These are phyloP conservation scores for Drosophila paracracens DNA, from an alignment of 2,888 invertebrate species.

Conservation along the genomic window DNA sequence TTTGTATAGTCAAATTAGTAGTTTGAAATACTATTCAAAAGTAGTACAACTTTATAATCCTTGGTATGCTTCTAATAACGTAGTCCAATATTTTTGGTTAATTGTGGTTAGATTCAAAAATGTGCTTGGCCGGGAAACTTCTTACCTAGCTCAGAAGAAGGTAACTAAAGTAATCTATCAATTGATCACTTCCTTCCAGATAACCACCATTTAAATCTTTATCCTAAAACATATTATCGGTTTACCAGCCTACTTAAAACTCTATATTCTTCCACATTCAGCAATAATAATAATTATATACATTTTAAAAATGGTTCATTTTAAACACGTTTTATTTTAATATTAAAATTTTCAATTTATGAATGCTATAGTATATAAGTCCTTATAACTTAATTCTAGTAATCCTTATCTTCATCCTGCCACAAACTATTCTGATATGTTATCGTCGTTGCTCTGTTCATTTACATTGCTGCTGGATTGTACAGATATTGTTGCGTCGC, in stretches of 20 bases:
- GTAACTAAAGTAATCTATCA: not conserved
- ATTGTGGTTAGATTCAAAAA: not conserved
- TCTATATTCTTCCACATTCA: not conserved
- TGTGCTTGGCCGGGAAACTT: too few species aligned
- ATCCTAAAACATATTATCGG: too few species aligned
- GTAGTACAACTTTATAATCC: not conserved
- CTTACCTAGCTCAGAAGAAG: too few species aligned
- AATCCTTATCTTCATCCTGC: not conserved
- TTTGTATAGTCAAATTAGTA: not conserved
- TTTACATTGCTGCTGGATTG: not conserved
- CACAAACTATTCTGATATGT: not conserved
- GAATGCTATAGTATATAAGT: too few species aligned
- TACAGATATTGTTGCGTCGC: too few species aligned
- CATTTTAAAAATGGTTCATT: not conserved
- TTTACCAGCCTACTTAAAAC: not conserved
- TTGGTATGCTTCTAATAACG: not conserved
- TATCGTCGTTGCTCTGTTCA: not conserved
- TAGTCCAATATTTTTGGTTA: not conserved
- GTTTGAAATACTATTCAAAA: not conserved
- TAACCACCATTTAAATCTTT: too few species aligned
- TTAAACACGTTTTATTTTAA: not conserved
- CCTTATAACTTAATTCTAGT: not conserved
- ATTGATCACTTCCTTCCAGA: not conserved
- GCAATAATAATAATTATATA: not conserved
- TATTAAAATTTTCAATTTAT: not conserved